Evolutionary conservation across 2,797 vertebrate genomes (phyloP).

Genomic region (Sebastolobus altivelis): DNA sequence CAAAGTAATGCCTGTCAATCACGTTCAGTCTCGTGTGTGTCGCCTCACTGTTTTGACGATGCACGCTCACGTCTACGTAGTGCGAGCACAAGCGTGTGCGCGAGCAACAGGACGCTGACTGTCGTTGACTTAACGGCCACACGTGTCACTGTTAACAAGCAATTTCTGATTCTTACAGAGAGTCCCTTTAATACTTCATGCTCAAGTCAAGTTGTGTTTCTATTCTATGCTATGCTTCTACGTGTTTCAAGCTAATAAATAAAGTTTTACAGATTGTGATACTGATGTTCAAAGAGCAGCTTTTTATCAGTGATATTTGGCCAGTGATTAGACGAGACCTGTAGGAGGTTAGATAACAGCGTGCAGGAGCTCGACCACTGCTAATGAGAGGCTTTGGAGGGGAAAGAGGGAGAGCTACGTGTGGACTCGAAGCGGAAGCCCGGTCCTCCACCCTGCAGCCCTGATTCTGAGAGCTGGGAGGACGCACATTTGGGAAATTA

Average conservation of each 20-base stretch:
- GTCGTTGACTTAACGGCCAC: too few species aligned
- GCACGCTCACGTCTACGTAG: too few species aligned
- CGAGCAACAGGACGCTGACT: too few species aligned
- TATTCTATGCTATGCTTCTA: too few species aligned
- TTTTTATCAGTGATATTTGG: slow-evolving; percentile 6
- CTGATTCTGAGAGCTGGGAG: slow-evolving; percentile 32
- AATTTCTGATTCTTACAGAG: too few species aligned
- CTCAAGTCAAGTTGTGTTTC: slow-evolving; percentile 14
- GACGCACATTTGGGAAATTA: slow-evolving; percentile 56
- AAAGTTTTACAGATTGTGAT: not conserved
- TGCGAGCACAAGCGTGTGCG: too few species aligned
- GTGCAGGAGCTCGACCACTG: not conserved
- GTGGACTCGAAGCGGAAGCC: slow-evolving; percentile 25
- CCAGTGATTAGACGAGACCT: slow-evolving; percentile 8
- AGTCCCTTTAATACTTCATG: not conserved
- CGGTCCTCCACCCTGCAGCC: slow-evolving; percentile 37
- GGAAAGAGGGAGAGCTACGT: slow-evolving; percentile 28
- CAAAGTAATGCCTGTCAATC: too few species aligned
- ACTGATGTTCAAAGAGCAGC: slow-evolving; percentile 3
- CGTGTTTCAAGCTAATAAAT: not conserved
- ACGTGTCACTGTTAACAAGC: too few species aligned
- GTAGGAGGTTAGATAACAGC: slow-evolving; percentile 50
- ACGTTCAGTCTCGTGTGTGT: too few species aligned
- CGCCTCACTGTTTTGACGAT: too few species aligned
- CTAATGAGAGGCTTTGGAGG: slow-evolving; percentile 41